Evolutionary conservation across 1,140 invertebrate genomes (phyloP).

Genomic region (Procambarus clarkii): DNA sequence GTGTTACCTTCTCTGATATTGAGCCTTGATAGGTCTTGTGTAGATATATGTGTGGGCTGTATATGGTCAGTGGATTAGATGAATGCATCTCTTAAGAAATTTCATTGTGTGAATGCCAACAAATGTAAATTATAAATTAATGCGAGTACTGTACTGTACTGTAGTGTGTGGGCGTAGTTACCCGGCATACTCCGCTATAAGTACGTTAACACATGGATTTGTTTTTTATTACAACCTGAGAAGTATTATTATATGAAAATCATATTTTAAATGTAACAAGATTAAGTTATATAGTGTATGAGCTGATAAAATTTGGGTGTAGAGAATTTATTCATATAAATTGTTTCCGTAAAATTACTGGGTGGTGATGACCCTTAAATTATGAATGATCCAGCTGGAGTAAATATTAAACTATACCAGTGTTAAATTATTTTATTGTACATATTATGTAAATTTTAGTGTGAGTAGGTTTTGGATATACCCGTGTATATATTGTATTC

Average conservation of each 20-base stretch:
- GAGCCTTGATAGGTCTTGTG: neutral
- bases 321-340: neutral
- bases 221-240: neutral
- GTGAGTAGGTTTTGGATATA: constrained; percentile 47
- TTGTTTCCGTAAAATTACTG: neutral
- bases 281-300: neutral
- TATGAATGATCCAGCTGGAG: neutral
- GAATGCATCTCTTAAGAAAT: neutral
- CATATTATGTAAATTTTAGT: constrained; percentile 52
- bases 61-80: neutral
- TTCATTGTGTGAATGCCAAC: neutral
- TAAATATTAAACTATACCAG: constrained; percentile 2
- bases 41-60: constrained; percentile 5
- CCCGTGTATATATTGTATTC: constrained; percentile 49
- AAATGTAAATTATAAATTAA: neutral
- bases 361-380: neutral
- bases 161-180: neutral
- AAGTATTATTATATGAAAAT: neutral
- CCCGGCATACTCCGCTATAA: neutral
- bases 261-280: neutral
- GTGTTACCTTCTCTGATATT: neutral
- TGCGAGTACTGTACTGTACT: neutral
- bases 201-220: neutral
- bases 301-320: constrained; percentile 4
- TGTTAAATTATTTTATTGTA: constrained; percentile 34